Evolutionary conservation across 2,888 invertebrate genomes (phyloP).

Genomic region (Aricia artaxerxes): DNA sequence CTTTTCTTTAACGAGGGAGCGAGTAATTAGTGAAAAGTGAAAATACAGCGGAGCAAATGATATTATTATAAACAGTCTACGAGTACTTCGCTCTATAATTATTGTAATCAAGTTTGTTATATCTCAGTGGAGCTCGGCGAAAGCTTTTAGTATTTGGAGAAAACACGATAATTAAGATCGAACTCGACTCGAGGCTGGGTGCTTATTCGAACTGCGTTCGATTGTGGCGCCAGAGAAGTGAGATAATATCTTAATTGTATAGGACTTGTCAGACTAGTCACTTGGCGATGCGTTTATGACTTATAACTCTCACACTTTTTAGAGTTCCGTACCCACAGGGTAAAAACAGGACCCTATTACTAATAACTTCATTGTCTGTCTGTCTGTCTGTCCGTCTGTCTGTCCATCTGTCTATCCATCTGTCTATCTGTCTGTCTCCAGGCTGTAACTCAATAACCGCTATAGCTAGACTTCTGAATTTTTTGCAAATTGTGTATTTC

Average conservation of each 20-base stretch:
- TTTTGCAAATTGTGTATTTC: no score
- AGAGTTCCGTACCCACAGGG: no score
- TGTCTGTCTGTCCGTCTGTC: no score
- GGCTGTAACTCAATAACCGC: no score
- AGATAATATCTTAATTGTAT: not conserved
- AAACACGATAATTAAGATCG: constrained; percentile 18
- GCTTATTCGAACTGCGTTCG: not conserved
- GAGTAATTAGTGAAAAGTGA: constrained; percentile 14
- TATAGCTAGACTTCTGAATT: no score
- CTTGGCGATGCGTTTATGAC: no score
- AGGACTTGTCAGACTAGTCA: no score
- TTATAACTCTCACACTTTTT: no score
- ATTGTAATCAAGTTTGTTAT: constrained; percentile 11
- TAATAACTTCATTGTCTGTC: no score
- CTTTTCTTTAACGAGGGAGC: not conserved
- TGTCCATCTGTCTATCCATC: no score
- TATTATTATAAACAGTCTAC: not conserved
- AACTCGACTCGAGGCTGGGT: not conserved
- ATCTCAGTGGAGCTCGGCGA: not conserved
- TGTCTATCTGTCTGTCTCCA: no score
- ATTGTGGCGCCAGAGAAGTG: not conserved
- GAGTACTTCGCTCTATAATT: not conserved
- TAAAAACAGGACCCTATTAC: no score
- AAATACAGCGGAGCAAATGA: not conserved
- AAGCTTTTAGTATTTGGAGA: constrained; percentile 1